Percentiles rank a stretch among this genome's conserved stretches.
Evolutionary conservation across 2,888 invertebrate genomes (phyloP).

Genomic region (Xestia rhomboidea): DNA sequence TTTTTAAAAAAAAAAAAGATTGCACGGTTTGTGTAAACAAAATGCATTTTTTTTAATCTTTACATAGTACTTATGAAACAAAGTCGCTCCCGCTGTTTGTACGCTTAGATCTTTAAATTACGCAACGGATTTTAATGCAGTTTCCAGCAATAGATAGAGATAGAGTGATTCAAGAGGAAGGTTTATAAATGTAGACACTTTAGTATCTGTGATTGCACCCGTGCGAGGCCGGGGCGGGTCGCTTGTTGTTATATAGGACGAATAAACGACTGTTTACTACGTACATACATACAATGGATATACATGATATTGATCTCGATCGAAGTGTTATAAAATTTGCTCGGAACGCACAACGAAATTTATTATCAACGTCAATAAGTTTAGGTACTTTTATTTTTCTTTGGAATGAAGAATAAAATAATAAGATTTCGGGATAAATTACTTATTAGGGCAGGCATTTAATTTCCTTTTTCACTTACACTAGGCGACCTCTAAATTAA

Average conservation of each 20-base stretch:
- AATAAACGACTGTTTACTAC: not conserved
- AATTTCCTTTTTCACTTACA: not conserved
- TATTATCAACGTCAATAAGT: not conserved
- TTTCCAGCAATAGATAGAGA: no score
- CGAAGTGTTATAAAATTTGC: not conserved
- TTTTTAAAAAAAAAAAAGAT: not conserved
- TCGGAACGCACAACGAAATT: slow-evolving; percentile 44
- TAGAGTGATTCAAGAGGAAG: no score
- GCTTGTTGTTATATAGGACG: no score
- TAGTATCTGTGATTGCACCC: no score
- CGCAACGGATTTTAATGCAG: no score
- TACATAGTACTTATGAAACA: no score
- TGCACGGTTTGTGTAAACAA: not conserved
- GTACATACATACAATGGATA: not conserved
- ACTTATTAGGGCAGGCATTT: slow-evolving; percentile 3
- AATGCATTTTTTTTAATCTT: not conserved
- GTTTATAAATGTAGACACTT: no score
- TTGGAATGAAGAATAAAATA: no score
- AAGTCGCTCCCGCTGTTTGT: no score
- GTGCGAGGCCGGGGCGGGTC: not conserved
- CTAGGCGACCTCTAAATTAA: not conserved
- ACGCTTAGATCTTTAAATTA: no score
- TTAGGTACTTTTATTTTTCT: slow-evolving; percentile 3
- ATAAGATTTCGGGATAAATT: not conserved
- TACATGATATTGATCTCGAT: not conserved